Evolutionary conservation across 1,140 invertebrate genomes (phyloP), one percentile per base, ranked within the genome.

Genomic region (Medauroidea extradentata): DNA sequence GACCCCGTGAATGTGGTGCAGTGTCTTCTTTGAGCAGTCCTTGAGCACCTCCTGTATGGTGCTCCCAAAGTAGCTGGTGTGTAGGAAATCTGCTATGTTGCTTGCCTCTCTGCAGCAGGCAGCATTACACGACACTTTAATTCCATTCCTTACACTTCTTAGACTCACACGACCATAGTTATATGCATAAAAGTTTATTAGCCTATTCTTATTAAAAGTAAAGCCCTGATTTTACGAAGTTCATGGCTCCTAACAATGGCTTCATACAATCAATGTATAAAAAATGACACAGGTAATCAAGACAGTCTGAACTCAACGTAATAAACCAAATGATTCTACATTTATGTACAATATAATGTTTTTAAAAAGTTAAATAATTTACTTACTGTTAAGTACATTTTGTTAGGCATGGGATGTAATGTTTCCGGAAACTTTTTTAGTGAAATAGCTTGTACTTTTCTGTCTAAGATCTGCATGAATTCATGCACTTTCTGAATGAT

Each of bases 1-100:
- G 34, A 92, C 1, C 21, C 89, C 89, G 67, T 86, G 90, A 54
- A 91, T 81, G 63, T 78, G 81, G 41, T 86, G 85, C 14, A 93
- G 69, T 1, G 84, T 64, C 44, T 84, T 77, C 14, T 72, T 63
- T 1, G 79, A 80, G 53, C 76, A 71, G 46, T 81, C 71, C n/a
- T 68, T 66, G 11, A 81, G 58, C 48, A 77, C 63, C 13, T 11
- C 56, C 18, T 8, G 0, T 16, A 27, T 13, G 19, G 50, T 16
- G 0, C 38, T 34, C 8, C 23, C 27, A 14, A 50, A 41, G 56
- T 50, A 57, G 25, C 29, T 27, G 9, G 19, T 25, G n/a, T 16
- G 44, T 14, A 57, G 34, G 44, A n/a, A 21, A 1, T 13, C 39
- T 16, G 50, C 56, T 8, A 57, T 48, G 11, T 27, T 16, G 3